A percentile compares a stretch with the other conserved stretches of the same genome.
phyloP scores from a whole-genome alignment of 2,113 vertebrate species.

The Oryzias celebensis region DNA sequence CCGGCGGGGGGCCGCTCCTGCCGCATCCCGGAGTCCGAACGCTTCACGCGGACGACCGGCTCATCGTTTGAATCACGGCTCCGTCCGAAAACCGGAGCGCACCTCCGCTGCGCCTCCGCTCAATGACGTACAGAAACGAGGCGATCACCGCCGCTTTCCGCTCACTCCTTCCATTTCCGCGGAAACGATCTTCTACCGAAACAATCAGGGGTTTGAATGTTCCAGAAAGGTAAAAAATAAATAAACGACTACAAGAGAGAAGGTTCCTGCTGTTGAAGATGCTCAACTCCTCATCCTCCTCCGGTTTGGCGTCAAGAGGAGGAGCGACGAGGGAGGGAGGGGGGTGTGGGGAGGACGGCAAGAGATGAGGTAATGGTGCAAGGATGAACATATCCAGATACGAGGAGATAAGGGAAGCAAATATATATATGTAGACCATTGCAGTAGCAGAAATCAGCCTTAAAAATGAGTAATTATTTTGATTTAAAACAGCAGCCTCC shows the following conservation, averaged over 20 bases:
- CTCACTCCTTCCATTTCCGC: background rate
- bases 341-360: conserved; percentile 29
- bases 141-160: conserved; percentile 28
- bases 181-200: background rate
- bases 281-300: conserved; percentile 51
- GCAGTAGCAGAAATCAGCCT: too few species aligned
- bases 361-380: conserved; percentile 60
- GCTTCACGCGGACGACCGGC: conserved; percentile 16
- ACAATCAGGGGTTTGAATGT: background rate
- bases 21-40: conserved; percentile 77
- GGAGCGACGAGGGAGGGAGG: conserved; percentile 50
- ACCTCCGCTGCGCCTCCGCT: background rate
- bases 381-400: too few species aligned
- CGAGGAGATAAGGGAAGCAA: too few species aligned
- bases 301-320: conserved; percentile 50
- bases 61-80: conserved; percentile 15
- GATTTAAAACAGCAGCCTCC: too few species aligned
- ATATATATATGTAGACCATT: too few species aligned
- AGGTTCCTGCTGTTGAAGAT: conserved; percentile 29
- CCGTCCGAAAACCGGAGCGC: background rate
- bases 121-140: background rate
- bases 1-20: conserved; percentile 83
- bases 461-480: too few species aligned
- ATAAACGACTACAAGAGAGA: conserved; percentile 1
- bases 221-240: background rate